phyloP scores from a whole-genome alignment of 2,888 invertebrate species.

The Loripinus fragilis region DNA sequence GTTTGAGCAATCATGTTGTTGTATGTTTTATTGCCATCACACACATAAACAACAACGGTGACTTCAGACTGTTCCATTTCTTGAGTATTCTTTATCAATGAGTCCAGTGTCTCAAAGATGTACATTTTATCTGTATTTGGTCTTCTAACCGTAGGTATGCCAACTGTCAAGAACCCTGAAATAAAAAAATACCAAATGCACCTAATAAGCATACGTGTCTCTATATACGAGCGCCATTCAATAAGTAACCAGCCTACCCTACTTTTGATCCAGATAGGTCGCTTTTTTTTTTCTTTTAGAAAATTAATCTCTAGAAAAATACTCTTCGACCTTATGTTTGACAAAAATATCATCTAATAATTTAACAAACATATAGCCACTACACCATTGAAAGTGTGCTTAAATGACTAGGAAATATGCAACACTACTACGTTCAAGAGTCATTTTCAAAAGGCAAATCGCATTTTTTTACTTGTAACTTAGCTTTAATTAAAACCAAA shows the following conservation, averaged over 20 bases:
- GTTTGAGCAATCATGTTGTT: slow-evolving; percentile 56
- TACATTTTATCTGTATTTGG: slow-evolving; percentile 79
- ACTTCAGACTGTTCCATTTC: slow-evolving; percentile 73
- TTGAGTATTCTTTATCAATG: slow-evolving; percentile 80
- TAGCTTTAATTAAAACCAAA: no score
- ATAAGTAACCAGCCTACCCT: no score
- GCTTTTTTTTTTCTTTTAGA: no score
- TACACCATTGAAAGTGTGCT: no score
- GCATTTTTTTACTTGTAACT: no score
- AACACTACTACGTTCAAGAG: no score
- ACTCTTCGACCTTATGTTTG: neutral
- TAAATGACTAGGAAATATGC: no score
- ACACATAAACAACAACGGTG: slow-evolving; percentile 81
- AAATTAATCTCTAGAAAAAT: no score
- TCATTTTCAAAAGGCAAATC: no score
- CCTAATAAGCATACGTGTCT: neutral
- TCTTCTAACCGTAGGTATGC: slow-evolving; percentile 82
- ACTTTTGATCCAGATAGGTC: no score
- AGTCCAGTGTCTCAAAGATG: slow-evolving; percentile 80
- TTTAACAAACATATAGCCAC: neutral
- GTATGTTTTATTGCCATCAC: slow-evolving; percentile 78
- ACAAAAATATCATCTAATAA: neutral
- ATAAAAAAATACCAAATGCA: slow-evolving; percentile 18
- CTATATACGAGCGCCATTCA: no score
- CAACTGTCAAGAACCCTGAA: slow-evolving; percentile 82